Evolutionary conservation across 2,797 vertebrate species (phyloP), one percentile per base, ranked within the genome.

Genomic region (Chrysocyon brachyurus): DNA sequence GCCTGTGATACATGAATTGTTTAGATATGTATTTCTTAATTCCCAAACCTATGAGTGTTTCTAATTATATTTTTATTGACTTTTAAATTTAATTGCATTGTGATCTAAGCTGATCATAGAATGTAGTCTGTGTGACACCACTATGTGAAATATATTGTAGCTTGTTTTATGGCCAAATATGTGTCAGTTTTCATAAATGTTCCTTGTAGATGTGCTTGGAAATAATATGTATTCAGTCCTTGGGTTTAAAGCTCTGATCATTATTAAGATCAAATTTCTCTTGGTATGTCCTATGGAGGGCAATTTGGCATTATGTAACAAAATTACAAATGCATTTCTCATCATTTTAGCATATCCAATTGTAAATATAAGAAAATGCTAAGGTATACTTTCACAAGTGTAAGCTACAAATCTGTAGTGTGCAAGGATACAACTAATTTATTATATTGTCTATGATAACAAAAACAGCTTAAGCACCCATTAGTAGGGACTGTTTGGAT

Each of bases 121-220:
- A 90, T 79, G 16, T 49, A 46, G 77, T 85, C 54, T 93, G 54
- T 70, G 22, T 78, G 46, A 78, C 54, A 89, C 59, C 78, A 84
- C 5, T 70, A 84, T 31, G 2, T 85, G 78, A 84, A 85, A 70
- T 85, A 61, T 78, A 85, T 89, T 85, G 72, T 72, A 86, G 54
- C 73, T 89, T 90, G 87, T 64, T 63, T 79, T 36, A 90, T 63
- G 24, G 85, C 63, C 85, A 96, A 93, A 70, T 75, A 59, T 88
- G 31, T 88, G 66, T 82, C 77, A 31, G 15, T 92, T 93, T 90
- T 85, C 86, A 85, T 89, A 93, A 90, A 63, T 63, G 17, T 68
- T 83, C 75, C 77, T 85, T 90, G 63, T 90, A 61, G 31, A 19
- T 84, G 22, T 52, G 63, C 68, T 88, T 78, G 56, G 70, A 85